phyloP scores from a whole-genome alignment of 2,113 vertebrate genomes.

The Nycticorax nycticorax region DNA sequence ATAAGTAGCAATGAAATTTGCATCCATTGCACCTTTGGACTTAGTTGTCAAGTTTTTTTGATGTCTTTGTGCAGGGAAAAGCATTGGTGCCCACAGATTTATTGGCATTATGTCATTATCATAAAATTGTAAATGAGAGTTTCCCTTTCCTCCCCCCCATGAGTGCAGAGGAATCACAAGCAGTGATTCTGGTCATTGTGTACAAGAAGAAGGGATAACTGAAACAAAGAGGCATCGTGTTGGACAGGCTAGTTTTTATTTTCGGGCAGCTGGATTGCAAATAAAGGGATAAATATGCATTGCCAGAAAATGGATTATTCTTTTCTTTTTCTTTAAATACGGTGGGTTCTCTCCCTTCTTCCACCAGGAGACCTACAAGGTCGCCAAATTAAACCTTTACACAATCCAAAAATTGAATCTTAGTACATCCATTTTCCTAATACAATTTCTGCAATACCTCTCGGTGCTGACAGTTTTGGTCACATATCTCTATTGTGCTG shows the following conservation, averaged over 20 bases:
- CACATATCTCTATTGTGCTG: slow-evolving; percentile 74
- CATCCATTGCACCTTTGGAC: not conserved
- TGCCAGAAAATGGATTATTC: not conserved
- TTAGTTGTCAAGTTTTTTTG: not conserved
- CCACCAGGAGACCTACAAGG: slow-evolving; percentile 72
- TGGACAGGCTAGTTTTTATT: not conserved
- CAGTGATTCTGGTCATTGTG: not conserved
- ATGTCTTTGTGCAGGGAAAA: not conserved
- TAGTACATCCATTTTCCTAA: slow-evolving; percentile 81
- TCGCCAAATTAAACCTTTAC: slow-evolving; percentile 78
- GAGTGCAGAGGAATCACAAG: not conserved
- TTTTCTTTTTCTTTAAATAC: not conserved
- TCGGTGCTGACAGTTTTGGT: slow-evolving; percentile 81
- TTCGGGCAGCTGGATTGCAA: slow-evolving; percentile 10
- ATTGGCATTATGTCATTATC: not conserved
- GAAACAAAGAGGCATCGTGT: not conserved
- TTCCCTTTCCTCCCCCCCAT: not conserved
- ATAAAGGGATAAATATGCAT: slow-evolving; percentile 23
- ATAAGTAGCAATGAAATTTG: not conserved
- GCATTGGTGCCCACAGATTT: not conserved
- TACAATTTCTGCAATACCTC: slow-evolving; percentile 76
- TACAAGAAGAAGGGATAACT: not conserved
- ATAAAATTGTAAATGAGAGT: not conserved
- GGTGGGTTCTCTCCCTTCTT: not conserved
- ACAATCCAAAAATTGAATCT: slow-evolving; percentile 84